Conservation (phyloP, 2,113 vertebrate species). For the Gobio gobio region DNA sequence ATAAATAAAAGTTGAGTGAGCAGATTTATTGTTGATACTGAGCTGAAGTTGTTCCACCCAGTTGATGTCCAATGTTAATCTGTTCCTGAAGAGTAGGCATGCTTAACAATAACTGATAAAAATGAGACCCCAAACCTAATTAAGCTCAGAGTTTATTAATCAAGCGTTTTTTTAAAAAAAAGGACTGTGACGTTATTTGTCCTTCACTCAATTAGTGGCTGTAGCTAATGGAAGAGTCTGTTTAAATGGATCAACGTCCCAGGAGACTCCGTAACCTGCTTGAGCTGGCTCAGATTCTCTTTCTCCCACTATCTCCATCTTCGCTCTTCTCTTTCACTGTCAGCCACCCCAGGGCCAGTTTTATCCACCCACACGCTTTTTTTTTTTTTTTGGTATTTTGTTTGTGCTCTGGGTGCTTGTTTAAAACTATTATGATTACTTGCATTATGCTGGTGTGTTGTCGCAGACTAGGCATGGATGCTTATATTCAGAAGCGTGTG, state of each 20-base stretch:
- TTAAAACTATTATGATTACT: conserved; percentile 19
- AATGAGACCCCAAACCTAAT: conserved; percentile 20
- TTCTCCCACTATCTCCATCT: neutral
- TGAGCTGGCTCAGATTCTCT: neutral
- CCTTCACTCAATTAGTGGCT: conserved; percentile 34
- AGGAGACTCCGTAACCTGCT: neutral
- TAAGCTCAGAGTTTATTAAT: conserved; percentile 36
- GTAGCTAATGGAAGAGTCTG: conserved; percentile 19
- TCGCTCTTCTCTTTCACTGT: neutral
- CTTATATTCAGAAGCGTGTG: neutral
- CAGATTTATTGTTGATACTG: conserved; percentile 25
- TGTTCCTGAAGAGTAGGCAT: neutral
- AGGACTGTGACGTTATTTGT: conserved; percentile 26
- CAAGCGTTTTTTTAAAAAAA: conserved; percentile 3
- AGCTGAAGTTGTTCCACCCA: conserved; percentile 3
- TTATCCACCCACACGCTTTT: conserved; percentile 13
- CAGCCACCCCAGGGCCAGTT: neutral
- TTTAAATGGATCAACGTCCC: conserved; percentile 22
- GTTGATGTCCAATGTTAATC: conserved; percentile 32
- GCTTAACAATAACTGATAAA: conserved; percentile 34
- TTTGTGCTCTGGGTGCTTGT: conserved; percentile 1
- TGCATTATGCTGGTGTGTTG: neutral
- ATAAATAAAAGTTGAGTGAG: conserved; percentile 49
- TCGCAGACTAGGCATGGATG: neutral
- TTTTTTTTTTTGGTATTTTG: conserved; percentile 22